phyloP scores from a whole-genome alignment of 2,113 vertebrate genomes.

The Verasper variegatus region DNA sequence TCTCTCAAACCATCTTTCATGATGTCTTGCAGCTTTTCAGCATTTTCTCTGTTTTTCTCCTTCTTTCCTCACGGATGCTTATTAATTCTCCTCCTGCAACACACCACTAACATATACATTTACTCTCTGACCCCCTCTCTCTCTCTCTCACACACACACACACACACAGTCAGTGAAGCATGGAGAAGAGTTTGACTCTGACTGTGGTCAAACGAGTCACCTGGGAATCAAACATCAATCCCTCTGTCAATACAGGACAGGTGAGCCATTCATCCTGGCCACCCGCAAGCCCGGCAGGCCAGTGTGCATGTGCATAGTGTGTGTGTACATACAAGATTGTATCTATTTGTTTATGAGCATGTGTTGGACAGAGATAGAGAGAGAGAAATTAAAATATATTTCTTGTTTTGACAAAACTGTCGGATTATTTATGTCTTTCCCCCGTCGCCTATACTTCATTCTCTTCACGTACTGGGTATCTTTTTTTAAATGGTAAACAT shows the following conservation, averaged over 20 bases:
- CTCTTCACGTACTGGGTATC: neutral
- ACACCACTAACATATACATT: too few relatives aligned
- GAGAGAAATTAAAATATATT: neutral
- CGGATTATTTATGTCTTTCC: neutral
- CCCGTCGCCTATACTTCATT: neutral
- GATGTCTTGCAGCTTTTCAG: too few relatives aligned
- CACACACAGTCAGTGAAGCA: conserved; percentile 28
- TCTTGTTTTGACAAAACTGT: neutral
- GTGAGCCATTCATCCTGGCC: conserved; percentile 61
- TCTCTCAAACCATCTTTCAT: too few relatives aligned
- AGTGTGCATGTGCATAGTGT: conserved; percentile 8
- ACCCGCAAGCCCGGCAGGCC: neutral
- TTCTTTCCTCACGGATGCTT: too few relatives aligned
- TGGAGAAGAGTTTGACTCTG: conserved; percentile 50
- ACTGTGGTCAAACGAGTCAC: conserved; percentile 70
- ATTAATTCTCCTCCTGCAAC: too few relatives aligned
- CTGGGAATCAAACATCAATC: conserved; percentile 70
- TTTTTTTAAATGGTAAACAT: neutral
- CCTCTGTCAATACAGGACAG: conserved; percentile 57
- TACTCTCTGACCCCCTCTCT: neutral
- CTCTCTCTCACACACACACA: neutral
- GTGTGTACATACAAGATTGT: neutral
- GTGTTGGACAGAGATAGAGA: neutral
- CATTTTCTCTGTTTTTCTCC: too few relatives aligned
- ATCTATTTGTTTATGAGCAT: conserved; percentile 27